A percentile compares a stretch with the other conserved stretches of the same genome.
phyloP scores from a whole-genome alignment of 2,888 invertebrate genomes.

The Sarcophaga variegata region DNA sequence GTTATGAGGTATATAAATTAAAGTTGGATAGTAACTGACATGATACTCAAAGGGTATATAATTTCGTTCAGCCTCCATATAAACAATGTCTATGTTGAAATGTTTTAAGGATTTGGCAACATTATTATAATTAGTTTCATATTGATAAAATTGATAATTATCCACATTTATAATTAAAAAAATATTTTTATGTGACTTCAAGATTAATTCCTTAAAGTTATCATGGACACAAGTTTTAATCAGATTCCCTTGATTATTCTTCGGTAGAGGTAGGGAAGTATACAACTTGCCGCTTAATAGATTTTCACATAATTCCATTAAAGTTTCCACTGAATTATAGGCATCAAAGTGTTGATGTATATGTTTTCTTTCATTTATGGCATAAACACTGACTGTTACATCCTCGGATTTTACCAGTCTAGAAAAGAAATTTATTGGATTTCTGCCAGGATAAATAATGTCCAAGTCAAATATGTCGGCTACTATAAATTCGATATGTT shows the following conservation, averaged over 20 bases:
- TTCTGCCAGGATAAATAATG: conserved; percentile 39
- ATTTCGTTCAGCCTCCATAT: conserved; percentile 69
- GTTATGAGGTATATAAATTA: conserved; percentile 57
- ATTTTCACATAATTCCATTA: conserved; percentile 66
- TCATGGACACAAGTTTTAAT: conserved; percentile 61
- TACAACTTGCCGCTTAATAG: conserved; percentile 61
- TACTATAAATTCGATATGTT: conserved; percentile 53
- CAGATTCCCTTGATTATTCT: conserved; percentile 25
- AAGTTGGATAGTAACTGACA: conserved; percentile 51
- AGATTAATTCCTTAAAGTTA: conserved; percentile 69
- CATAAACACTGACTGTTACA: conserved; percentile 10
- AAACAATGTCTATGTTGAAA: conserved; percentile 67
- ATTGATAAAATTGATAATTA: conserved; percentile 12
- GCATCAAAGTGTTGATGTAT: conserved; percentile 27
- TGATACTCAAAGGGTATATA: conserved; percentile 68
- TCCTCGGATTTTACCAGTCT: conserved; percentile 42
- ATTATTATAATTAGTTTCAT: conserved; percentile 49
- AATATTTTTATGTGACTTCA: conserved; percentile 55
- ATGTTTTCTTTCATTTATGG: conserved; percentile 49
- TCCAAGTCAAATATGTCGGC: conserved; percentile 62
- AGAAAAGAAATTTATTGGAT: conserved; percentile 43
- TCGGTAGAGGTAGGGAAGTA: conserved; percentile 26
- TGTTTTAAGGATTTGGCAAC: conserved; percentile 62
- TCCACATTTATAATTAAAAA: conserved; percentile 53
- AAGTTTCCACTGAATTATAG: conserved; percentile 20